Evolutionary conservation across 2,113 vertebrate species (phyloP), one percentile per base, ranked within the genome.

Genomic region (Labrus mixtus): DNA sequence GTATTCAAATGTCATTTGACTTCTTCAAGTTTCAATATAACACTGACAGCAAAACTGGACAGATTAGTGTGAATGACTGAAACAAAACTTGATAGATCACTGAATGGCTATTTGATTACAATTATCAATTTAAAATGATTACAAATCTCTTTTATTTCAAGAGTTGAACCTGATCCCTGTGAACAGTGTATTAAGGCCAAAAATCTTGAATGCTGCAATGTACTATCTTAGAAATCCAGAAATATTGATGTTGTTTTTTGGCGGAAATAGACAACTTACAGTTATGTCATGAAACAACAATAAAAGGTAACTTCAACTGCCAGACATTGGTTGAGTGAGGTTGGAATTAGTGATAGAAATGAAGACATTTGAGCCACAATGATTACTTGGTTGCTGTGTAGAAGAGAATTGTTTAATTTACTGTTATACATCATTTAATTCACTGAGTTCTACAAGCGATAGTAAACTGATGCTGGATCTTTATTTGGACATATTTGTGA

Each of bases 21-120:
- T 76, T 78, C 43, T 72, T 51, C 77, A 84, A 86, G 71, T 78
- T 87, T 83, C 62, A 82, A 82, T 86, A 80, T 57, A 73, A 84
- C 48, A 64, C 54, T 77, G 79, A 90, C 83, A 82, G 80, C 75
- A 79, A 62, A 48, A 82, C 57, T 73, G 56, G 75, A 82, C 72
- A 72, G 23, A 51, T 41, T 36, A 22, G 53, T 74, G 68, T 64
- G 58, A 77, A 59, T 19, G 73, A 58, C 63, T 62, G 41, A 61
- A 82, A 62, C 59, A 78, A 51, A 76, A 65, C 41, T 63, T 75
- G 10, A 68, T 81, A 56, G 50, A 66, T 79, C 61, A 69, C 12
- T 65, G 12, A 15, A 76, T 76, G 22, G 19, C 10, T 10, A 15
- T 72, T 46, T 65, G 37, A 46, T 68, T 54, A 71, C 6, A 45